Evolutionary conservation across 1,140 invertebrate genomes (phyloP), one percentile per base, ranked within the genome.

Genomic region (Cecropterus lyciades): DNA sequence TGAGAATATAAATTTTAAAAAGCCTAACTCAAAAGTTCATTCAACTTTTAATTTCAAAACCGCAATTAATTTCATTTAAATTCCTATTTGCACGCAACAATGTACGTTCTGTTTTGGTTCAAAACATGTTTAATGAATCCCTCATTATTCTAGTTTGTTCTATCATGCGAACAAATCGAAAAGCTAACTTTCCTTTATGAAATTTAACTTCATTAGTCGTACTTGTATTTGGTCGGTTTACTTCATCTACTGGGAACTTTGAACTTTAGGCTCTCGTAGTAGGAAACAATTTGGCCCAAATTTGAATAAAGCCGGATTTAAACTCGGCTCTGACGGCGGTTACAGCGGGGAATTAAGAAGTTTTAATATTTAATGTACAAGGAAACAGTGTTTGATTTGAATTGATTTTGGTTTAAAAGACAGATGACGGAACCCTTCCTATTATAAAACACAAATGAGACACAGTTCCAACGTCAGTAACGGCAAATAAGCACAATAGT

Each of bases 341-440:
- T 77, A 74, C 63, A 37, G 53, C 30, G 66, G 65, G 46, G 73
- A 73, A 67, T 72, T 76, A 73, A 67, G 70, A 76, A 78, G 75
- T 74, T 80, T 76, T 76, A 78, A 82, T 80, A 82, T 75, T 75
- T 77, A 73, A 78, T 77, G 75, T 66, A 72, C 67, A 67, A 66
- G 55, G 66, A 75, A 79, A 79, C 62, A 73, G 57, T 68, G 67
- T 65, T 67, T 15, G 66, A 59, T 71, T 63, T 57, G 64, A 63
- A 66, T 70, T 70, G 63, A 65, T 66, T 70, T n/a, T 62, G 57
- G 48, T 60, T 62, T 62, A 51, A 64, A 30, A 37, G 27, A 42
- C 46, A 33, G 27, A 30, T 24, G 20, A 24, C 5, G 5, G 5
- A 24, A 17, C 20, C 11, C 3, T 33, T 4, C 30, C 3, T 4